Percentiles rank a stretch among this genome's conserved stretches.
These are phyloP conservation scores for Melanerpes formicivorus DNA, from an alignment of 2,113 vertebrate species.

Conservation along the genomic window DNA sequence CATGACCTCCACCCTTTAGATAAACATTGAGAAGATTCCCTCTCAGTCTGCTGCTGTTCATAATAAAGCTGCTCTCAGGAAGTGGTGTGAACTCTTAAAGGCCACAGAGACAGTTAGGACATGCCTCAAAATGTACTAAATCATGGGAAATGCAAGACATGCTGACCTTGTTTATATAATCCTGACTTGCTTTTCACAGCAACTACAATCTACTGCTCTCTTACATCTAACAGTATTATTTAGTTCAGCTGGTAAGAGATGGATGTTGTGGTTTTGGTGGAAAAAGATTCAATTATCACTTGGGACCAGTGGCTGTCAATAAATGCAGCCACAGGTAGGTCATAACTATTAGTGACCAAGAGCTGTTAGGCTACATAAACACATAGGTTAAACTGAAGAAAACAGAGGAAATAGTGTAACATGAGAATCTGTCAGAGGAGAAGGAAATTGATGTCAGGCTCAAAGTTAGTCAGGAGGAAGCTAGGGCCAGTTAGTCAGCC, in stretches of 20 bases:
- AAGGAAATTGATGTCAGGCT: background rate
- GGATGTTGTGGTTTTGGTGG: background rate
- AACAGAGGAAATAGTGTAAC: background rate
- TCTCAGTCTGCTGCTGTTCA: background rate
- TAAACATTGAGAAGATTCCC: too few relatives aligned
- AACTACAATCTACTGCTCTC: background rate
- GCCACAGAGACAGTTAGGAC: background rate
- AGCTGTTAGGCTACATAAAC: background rate
- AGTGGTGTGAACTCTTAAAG: background rate
- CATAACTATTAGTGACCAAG: background rate
- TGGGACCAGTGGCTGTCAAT: background rate
- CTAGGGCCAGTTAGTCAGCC: background rate
- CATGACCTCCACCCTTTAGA: too few relatives aligned
- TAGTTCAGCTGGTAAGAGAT: background rate
- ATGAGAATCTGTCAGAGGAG: rapidly evolving
- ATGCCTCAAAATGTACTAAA: background rate
- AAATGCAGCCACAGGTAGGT: background rate
- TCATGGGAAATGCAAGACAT: background rate
- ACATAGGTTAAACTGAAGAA: background rate
- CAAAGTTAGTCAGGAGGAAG: background rate
- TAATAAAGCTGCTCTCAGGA: background rate
- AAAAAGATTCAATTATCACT: background rate
- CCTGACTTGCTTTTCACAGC: background rate
- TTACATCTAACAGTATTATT: background rate
- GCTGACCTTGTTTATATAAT: background rate